Evolutionary conservation across 2,888 invertebrate genomes (phyloP).

Genomic region (Cordilura impudica): DNA sequence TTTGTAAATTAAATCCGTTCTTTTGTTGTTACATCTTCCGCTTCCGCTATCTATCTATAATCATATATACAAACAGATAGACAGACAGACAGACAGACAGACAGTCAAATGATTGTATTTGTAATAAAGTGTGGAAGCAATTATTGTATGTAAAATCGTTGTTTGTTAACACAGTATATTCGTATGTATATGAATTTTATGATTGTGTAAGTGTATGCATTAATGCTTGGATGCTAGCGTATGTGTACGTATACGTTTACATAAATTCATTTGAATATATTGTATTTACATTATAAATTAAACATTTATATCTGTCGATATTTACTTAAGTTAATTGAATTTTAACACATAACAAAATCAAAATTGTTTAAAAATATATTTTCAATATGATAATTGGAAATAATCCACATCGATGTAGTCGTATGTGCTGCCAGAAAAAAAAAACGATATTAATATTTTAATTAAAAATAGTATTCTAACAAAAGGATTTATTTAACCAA

Average conservation of each 20-base stretch:
- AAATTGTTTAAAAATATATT: slow-evolving; percentile 55
- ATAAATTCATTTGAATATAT: slow-evolving; percentile 10
- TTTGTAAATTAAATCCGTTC: slow-evolving; percentile 50
- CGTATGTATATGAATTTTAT: neutral
- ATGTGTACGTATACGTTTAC: neutral
- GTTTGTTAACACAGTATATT: slow-evolving; percentile 49
- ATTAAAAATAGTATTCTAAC: slow-evolving; percentile 24
- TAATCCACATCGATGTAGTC: neutral
- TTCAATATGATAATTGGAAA: slow-evolving; percentile 54
- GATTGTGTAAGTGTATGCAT: neutral
- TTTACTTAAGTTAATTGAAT: slow-evolving; percentile 68
- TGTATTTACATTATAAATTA: slow-evolving; percentile 65
- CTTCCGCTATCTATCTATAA: slow-evolving; percentile 35
- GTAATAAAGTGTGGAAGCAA: slow-evolving; percentile 21
- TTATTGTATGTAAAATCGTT: slow-evolving; percentile 42
- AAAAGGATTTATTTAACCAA: neutral
- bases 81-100: neutral
- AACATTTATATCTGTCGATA: slow-evolving; percentile 65
- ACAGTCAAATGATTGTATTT: neutral
- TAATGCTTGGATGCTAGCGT: neutral
- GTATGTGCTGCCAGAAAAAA: slow-evolving; percentile 25
- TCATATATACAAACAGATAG: neutral
- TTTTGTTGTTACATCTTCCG: slow-evolving; percentile 45
- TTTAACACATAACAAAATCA: slow-evolving; percentile 64
- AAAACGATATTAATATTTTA: slow-evolving; percentile 37